Conservation (phyloP, 2,888 invertebrate species). For the Heterodera filipjevi region DNA sequence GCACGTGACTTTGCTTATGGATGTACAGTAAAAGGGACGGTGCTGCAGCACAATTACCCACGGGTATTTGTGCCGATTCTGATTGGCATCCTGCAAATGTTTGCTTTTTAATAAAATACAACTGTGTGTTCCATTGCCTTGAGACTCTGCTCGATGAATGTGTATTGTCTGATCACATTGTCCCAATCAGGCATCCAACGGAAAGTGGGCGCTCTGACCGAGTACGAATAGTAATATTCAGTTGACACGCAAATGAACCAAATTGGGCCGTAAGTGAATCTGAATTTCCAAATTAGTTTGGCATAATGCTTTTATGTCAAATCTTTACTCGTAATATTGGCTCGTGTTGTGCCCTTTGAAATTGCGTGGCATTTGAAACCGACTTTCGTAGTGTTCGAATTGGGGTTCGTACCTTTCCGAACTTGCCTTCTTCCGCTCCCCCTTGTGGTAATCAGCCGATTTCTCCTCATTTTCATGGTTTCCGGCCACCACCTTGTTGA, state of each 20-base stretch:
- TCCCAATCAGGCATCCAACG: slow-evolving; percentile 70
- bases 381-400: slow-evolving; percentile 16
- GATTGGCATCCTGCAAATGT: slow-evolving; percentile 48
- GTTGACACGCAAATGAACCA: slow-evolving; percentile 89
- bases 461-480: slow-evolving; percentile 69
- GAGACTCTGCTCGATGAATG: slow-evolving; percentile 14
- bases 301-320: no score
- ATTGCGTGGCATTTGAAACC: slow-evolving; percentile 86
- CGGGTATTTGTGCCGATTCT: slow-evolving; percentile 76
- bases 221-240: slow-evolving; percentile 84
- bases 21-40: slow-evolving; percentile 86
- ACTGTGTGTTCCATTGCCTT: not conserved
- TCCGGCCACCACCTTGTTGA: slow-evolving; percentile 73
- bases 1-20: slow-evolving; percentile 54
- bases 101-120: not conserved
- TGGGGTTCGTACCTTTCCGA: not conserved
- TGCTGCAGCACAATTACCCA: slow-evolving; percentile 86
- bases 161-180: slow-evolving; percentile 26
- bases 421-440: slow-evolving; percentile 64
- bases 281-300: no score
- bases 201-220: slow-evolving; percentile 78
- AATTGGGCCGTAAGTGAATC: slow-evolving; percentile 84
- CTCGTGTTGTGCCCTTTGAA: slow-evolving; percentile 48
- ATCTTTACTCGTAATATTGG: slow-evolving; percentile 63
- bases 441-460: slow-evolving; percentile 91